phyloP scores from a whole-genome alignment of 1,140 invertebrate genomes.

The Drusus annulatus region DNA sequence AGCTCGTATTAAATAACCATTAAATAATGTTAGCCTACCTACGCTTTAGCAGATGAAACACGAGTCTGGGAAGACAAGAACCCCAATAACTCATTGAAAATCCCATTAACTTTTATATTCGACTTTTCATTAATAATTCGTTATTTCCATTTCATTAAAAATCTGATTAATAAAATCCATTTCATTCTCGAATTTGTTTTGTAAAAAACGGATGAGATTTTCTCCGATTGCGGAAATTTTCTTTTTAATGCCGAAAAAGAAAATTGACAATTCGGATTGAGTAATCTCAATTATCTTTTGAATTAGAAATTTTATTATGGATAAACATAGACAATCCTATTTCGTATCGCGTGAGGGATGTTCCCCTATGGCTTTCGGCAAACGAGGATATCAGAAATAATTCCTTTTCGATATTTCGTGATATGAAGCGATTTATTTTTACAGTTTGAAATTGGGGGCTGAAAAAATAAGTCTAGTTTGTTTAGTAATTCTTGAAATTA shows the following conservation, averaged over 20 bases:
- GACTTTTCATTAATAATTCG: slow-evolving; percentile 2
- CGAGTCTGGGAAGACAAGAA: too few relatives aligned
- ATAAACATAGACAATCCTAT: slow-evolving; percentile 22
- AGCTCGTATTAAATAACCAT: too few relatives aligned
- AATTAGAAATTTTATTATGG: slow-evolving; percentile 42
- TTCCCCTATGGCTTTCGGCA: not conserved
- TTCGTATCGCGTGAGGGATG: slow-evolving; percentile 21
- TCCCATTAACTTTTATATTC: slow-evolving; percentile 3
- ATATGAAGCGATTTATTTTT: slow-evolving; percentile 3
- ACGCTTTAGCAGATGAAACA: too few relatives aligned
- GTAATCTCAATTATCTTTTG: slow-evolving; percentile 36
- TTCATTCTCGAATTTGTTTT: slow-evolving; percentile 18
- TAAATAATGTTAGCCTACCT: too few relatives aligned
- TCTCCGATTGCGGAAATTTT: not conserved
- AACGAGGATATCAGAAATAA: slow-evolving; percentile 15
- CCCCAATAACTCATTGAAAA: not conserved
- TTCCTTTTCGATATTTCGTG: slow-evolving; percentile 24
- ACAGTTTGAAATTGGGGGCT: not conserved
- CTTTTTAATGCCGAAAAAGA: slow-evolving; percentile 15
- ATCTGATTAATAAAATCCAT: slow-evolving; percentile 30
- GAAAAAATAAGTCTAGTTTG: too few relatives aligned
- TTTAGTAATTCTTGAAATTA: too few relatives aligned
- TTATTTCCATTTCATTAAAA: slow-evolving; percentile 32
- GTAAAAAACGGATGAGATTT: not conserved
- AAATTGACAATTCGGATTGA: slow-evolving; percentile 37